Percentiles rank a stretch among this genome's conserved stretches.
These are phyloP conservation scores for Vandiemenella viatica DNA, from an alignment of 2,888 invertebrate genomes.

Conservation along the genomic window DNA sequence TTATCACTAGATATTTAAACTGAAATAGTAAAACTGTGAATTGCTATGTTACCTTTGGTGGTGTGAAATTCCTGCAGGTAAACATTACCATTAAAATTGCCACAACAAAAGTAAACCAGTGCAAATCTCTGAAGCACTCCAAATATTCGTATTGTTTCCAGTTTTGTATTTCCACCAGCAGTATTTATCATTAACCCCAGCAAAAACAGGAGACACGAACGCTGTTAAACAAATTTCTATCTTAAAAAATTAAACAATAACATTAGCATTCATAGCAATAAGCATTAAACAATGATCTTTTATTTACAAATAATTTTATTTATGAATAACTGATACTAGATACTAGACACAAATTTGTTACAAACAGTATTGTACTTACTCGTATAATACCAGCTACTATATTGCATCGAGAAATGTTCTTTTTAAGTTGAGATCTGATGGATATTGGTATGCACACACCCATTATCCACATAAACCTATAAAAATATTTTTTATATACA, in stretches of 20 bases:
- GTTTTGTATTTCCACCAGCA: constrained; percentile 43
- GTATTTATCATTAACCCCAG: constrained; percentile 62
- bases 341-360: neutral
- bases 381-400: constrained; percentile 47
- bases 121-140: constrained; percentile 86
- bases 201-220: constrained; percentile 57
- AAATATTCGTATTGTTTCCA: constrained; percentile 61
- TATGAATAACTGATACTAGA: constrained; percentile 3
- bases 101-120: constrained; percentile 59
- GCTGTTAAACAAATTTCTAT: constrained; percentile 33
- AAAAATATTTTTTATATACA: constrained; percentile 11
- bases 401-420: constrained; percentile 38
- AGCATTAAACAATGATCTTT: constrained; percentile 9
- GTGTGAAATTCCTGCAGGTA: constrained; percentile 7
- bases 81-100: constrained; percentile 36
- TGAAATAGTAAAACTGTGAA: neutral
- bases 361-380: constrained; percentile 31
- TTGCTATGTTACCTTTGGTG: constrained; percentile 11
- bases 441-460: constrained; percentile 86
- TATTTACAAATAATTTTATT: constrained; percentile 2
- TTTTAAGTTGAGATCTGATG: constrained; percentile 53
- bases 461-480: constrained; percentile 89
- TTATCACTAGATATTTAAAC: neutral
- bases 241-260: no score
- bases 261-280: no score